These are phyloP conservation scores for Phrynocephalus versicolor DNA, from an alignment of 2,113 vertebrate genomes.

Conservation along the genomic window DNA sequence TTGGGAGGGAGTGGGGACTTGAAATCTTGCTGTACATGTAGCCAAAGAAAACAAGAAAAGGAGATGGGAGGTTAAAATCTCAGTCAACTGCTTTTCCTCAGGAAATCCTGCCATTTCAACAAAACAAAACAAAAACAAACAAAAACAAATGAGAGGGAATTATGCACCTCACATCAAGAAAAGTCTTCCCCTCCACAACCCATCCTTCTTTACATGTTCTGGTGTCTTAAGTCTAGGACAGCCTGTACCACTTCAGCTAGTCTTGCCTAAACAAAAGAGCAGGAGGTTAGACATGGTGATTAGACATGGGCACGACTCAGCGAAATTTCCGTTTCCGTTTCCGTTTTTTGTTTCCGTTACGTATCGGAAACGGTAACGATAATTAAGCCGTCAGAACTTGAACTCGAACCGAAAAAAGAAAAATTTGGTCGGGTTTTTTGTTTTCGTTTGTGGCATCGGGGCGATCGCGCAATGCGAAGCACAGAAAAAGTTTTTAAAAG, in stretches of 20 bases:
- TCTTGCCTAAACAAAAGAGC: constrained; percentile 39
- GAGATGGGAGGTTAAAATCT: constrained; percentile 64
- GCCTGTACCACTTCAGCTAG: constrained; percentile 37
- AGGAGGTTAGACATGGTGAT: not conserved
- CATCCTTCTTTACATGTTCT: constrained; percentile 23
- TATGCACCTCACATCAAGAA: constrained; percentile 53
- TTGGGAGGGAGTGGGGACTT: constrained; percentile 40
- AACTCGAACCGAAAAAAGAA: no score
- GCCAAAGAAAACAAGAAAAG: constrained; percentile 66
- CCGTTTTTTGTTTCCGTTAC: no score
- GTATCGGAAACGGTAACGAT: no score
- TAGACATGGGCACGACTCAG: no score
- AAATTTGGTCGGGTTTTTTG: no score
- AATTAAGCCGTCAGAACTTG: no score
- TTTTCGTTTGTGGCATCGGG: no score
- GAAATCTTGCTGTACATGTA: constrained; percentile 59
- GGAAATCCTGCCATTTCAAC: constrained; percentile 67
- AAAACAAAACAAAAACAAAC: constrained; percentile 65
- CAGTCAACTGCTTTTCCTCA: constrained; percentile 64
- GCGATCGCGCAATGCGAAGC: no score
- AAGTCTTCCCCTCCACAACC: constrained; percentile 49
- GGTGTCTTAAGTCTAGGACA: constrained; percentile 44
- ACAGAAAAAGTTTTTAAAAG: no score
- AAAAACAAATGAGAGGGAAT: constrained; percentile 62
- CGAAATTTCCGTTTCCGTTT: no score